Base-by-base conservation (phyloP, 2,888 invertebrate genomes). In the Sylvicola fuscatus region DNA sequence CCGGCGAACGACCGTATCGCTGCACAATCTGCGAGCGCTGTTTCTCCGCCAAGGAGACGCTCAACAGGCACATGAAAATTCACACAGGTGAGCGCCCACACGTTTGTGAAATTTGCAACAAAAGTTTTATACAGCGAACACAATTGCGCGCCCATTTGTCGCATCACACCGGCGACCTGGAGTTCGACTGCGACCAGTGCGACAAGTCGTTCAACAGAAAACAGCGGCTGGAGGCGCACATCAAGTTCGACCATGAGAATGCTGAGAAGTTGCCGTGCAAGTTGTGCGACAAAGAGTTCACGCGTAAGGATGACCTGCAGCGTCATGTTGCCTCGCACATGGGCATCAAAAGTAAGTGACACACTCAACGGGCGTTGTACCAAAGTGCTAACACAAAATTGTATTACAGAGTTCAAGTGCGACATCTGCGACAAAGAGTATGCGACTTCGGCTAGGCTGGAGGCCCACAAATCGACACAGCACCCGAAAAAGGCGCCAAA, bases 11-110 rank as follows among this genome's bases (percentile, higher is more conserved):
- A 48, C 78, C 79, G 16, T 78, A 66, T 50, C 56, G 64, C 33
- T 80, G 79, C 49, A 60, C 61, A 46, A 64, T 66, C 80, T 86
- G 84, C 47, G 67, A 68, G 28, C 75, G 75, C 52, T 68, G 67
- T 36, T 84, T 86, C 48, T 76, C 73, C 36, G 83, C 86, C 1
- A 75, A 83, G 46, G 86, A 86, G 52, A 84, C 86, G 38, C 61
- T 81, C 44, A 77, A 79, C 44, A 70, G 81, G 3, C 80, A 81
- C 51, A 66, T 74, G 47, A 63, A 75, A 43, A 76, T 74, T 0
- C 80, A 80, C 49, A 58, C 58, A 0, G 45, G 33, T 4, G 56
- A 57, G 34, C 49, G 52, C 14, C 56, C 56, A 2, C 58, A 58
- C 43, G 46, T 46, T 5, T 59, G 44, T 44, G 56, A 34, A 48